These are phyloP conservation scores for Campylorhamphus procurvoides DNA, from an alignment of 2,113 vertebrate genomes.

Conservation along the genomic window DNA sequence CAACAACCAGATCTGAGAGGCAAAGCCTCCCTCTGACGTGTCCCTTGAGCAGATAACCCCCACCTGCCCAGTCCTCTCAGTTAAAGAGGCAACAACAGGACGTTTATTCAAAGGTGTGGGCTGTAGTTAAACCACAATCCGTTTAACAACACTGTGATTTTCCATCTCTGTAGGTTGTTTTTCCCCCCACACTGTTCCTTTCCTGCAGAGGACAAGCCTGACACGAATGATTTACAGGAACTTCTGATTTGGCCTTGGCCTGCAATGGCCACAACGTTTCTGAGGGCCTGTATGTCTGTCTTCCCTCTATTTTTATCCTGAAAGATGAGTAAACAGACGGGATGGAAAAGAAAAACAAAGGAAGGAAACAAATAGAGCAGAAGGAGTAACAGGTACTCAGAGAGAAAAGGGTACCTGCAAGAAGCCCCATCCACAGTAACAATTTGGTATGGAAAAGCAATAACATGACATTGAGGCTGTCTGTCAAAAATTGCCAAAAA, in stretches of 20 bases:
- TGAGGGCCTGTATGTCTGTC: not conserved
- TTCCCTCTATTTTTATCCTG: constrained; percentile 31
- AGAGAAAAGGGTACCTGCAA: not conserved
- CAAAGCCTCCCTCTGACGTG: not conserved
- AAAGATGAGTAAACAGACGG: not conserved
- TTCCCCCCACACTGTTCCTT: not conserved
- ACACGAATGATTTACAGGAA: not conserved
- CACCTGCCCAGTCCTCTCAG: not conserved
- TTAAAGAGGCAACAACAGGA: not conserved
- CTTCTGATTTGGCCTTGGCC: not conserved
- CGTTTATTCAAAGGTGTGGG: not conserved
- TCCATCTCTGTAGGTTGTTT: not conserved
- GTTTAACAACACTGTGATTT: not conserved
- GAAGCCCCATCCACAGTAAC: not conserved
- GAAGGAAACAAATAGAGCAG: not conserved
- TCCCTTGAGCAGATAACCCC: not conserved
- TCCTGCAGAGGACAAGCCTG: not conserved
- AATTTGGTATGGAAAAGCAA: not conserved
- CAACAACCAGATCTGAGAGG: not conserved
- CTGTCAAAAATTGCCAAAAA: not conserved
- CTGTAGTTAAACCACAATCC: not conserved
- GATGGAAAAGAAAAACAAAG: not conserved
- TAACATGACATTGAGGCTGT: not conserved
- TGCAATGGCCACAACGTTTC: not conserved
- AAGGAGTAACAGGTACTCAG: not conserved